Percentiles rank a stretch among this genome's conserved stretches.
These are phyloP conservation scores for Chalcosyrphus nemorum DNA, from an alignment of 2,888 invertebrate genomes.

Conservation along the genomic window DNA sequence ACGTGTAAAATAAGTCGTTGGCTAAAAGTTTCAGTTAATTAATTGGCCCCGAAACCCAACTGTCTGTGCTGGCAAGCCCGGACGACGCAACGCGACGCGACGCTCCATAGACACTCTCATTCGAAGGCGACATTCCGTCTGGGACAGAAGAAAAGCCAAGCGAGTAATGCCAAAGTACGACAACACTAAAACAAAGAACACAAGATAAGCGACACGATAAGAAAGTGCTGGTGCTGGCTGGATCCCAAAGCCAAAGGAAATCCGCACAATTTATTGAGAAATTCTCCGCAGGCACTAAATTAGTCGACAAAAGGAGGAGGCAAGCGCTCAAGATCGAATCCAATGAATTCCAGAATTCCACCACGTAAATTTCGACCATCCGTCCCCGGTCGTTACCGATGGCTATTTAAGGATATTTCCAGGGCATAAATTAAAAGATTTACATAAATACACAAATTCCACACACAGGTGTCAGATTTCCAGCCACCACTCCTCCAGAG, in stretches of 20 bases:
- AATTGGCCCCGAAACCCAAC: constrained; percentile 69
- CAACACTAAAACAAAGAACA: constrained; percentile 66
- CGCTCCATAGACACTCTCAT: neutral
- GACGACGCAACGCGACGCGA: neutral
- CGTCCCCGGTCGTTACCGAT: constrained; percentile 52
- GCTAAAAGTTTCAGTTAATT: constrained; percentile 75
- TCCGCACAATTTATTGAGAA: constrained; percentile 72
- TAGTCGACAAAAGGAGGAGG: constrained; percentile 68
- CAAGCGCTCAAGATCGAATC: constrained; percentile 66
- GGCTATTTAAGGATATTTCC: constrained; percentile 72
- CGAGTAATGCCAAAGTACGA: constrained; percentile 29
- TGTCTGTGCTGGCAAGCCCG: no score
- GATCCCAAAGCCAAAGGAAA: constrained; percentile 57
- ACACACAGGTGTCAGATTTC: constrained; percentile 72
- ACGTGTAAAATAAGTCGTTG: constrained; percentile 79
- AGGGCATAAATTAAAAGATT: constrained; percentile 73
- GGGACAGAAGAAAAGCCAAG: constrained; percentile 16
- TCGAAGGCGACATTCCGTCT: constrained; percentile 68
- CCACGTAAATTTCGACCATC: constrained; percentile 65
- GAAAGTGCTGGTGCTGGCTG: constrained; percentile 57
- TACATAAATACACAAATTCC: constrained; percentile 73
- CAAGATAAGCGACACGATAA: constrained; percentile 68
- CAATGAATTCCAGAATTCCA: constrained; percentile 69
- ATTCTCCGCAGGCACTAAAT: constrained; percentile 71
- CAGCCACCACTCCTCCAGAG: constrained; percentile 52